These are phyloP conservation scores for Vombatus ursinus DNA, from an alignment of 2,113 vertebrate species.

Conservation along the genomic window DNA sequence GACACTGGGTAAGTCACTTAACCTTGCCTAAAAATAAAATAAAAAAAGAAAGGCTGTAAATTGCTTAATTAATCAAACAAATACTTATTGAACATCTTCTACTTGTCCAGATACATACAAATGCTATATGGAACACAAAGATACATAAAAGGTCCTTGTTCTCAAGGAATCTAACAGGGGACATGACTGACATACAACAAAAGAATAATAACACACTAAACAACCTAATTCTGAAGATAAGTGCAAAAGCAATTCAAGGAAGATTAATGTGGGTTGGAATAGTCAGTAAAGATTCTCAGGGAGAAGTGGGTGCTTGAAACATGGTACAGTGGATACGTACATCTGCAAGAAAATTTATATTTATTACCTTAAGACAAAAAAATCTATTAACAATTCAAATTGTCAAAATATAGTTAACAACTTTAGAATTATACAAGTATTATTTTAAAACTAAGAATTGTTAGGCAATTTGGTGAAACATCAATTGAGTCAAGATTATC, in stretches of 20 bases:
- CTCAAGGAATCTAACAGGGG: slow-evolving; percentile 36
- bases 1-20: too few species aligned
- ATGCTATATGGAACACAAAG: not conserved
- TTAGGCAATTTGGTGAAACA: slow-evolving; percentile 36
- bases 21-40: too few species aligned
- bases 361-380: slow-evolving; percentile 41
- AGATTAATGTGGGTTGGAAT: slow-evolving; percentile 40
- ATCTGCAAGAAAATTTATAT: not conserved
- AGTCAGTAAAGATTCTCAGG: slow-evolving; percentile 40
- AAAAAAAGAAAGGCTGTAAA: slow-evolving; percentile 38
- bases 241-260: slow-evolving; percentile 43
- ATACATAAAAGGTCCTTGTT: slow-evolving; percentile 1
- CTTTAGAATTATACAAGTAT: slow-evolving; percentile 46
- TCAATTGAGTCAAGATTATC: slow-evolving; percentile 28
- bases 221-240: slow-evolving; percentile 6
- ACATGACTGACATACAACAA: slow-evolving; percentile 23
- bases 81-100: slow-evolving; percentile 29
- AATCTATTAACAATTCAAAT: slow-evolving; percentile 3
- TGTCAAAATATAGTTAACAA: not conserved
- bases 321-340: not conserved
- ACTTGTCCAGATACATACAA: slow-evolving; percentile 30
- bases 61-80: slow-evolving; percentile 19
- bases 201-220: slow-evolving; percentile 45
- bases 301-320: not conserved
- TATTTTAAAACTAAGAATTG: slow-evolving; percentile 36